Percentiles rank a stretch among this genome's conserved stretches.
phyloP scores from a whole-genome alignment of 2,113 vertebrate genomes.

The Danio rerio region GRCz12tu NC_133198.1:43384001-43384500 shows the following conservation, averaged over 20 bases:
- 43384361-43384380: neutral
- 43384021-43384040: no score
- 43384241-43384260: neutral
- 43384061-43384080: no score
- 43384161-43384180: neutral
- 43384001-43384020: no score
- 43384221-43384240: constrained; percentile 15
- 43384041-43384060: no score
- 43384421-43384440: neutral
- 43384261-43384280: neutral
- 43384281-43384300: neutral
- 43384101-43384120: no score
- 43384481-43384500: neutral
- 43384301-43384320: neutral
- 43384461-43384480: constrained; percentile 1
- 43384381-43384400: neutral
- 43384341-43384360: constrained; percentile 9
- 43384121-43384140: neutral
- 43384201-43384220: neutral
- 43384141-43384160: neutral
- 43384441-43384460: neutral
- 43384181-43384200: neutral
- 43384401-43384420: neutral
- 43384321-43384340: neutral
- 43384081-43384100: no score